These are phyloP conservation scores for Tragulus kanchil DNA, from an alignment of 2,113 vertebrate species.

Conservation along the genomic window DNA sequence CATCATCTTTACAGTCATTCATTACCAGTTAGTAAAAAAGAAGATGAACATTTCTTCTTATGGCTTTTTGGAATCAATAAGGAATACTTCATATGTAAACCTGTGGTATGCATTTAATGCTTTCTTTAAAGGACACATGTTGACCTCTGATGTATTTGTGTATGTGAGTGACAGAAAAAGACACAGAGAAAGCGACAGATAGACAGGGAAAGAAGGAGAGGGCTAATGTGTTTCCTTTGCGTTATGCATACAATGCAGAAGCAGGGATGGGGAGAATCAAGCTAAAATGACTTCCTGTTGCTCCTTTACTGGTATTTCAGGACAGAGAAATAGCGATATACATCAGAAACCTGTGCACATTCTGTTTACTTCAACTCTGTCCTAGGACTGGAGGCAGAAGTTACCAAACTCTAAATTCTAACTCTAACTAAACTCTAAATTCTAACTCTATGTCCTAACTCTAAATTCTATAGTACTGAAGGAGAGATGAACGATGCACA, in stretches of 20 bases:
- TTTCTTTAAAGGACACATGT: conserved; percentile 4
- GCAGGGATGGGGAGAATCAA: neutral
- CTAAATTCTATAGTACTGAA: neutral
- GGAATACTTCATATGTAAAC: conserved; percentile 4
- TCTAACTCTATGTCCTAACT: too few relatives aligned
- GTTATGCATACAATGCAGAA: neutral
- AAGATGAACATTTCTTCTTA: conserved; percentile 64
- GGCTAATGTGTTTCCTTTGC: neutral
- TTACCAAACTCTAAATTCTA: neutral
- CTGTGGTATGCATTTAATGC: neutral
- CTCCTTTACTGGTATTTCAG: neutral
- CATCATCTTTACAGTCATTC: conserved; percentile 63
- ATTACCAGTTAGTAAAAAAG: conserved; percentile 52
- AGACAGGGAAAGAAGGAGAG: neutral
- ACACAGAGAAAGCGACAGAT: neutral
- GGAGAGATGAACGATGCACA: neutral
- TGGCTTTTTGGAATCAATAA: conserved; percentile 42
- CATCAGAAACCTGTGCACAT: neutral
- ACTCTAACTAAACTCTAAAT: too few relatives aligned
- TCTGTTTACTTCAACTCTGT: neutral
- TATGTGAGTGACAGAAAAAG: neutral
- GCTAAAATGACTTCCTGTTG: neutral
- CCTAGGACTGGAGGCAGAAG: neutral
- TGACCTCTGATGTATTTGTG: neutral
- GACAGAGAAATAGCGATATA: neutral